These are phyloP conservation scores for Hesperophylax magnus DNA, from an alignment of 1,140 invertebrate genomes.

Conservation along the genomic window DNA sequence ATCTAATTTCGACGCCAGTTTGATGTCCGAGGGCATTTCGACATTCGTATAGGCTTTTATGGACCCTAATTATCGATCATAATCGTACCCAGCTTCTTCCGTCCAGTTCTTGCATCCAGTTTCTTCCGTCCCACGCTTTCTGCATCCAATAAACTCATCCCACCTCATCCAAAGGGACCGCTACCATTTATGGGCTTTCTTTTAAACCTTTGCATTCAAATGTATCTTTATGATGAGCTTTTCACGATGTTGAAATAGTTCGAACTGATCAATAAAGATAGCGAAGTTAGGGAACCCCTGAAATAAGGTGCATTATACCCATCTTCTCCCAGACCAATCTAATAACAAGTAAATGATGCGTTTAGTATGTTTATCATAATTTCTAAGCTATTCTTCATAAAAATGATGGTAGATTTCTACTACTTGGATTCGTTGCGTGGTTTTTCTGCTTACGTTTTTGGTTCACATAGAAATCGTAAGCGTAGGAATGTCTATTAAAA, in stretches of 20 bases:
- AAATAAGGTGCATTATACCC: constrained; percentile 15
- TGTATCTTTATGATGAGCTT: too few relatives aligned
- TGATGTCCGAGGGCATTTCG: constrained; percentile 38
- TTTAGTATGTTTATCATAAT: not conserved
- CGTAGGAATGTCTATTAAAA: too few relatives aligned
- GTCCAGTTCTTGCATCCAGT: not conserved
- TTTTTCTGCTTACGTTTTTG: too few relatives aligned
- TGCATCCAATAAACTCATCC: not conserved
- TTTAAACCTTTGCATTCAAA: too few relatives aligned
- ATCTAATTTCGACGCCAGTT: not conserved
- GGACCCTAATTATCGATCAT: constrained; percentile 54
- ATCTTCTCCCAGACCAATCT: not conserved
- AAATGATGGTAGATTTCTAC: too few relatives aligned
- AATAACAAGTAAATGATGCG: not conserved
- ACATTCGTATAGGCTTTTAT: constrained; percentile 42
- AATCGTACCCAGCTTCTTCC: constrained; percentile 48
- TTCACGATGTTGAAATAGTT: too few relatives aligned
- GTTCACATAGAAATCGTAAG: too few relatives aligned
- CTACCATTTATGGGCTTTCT: too few relatives aligned
- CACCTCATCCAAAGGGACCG: not conserved
- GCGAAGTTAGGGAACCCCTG: constrained; percentile 3
- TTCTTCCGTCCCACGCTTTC: not conserved
- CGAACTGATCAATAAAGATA: constrained; percentile 12
- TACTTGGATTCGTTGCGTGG: too few relatives aligned
- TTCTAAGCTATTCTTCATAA: too few relatives aligned